Conservation (phyloP, 2,888 invertebrate genomes). For the Drosophila lacicola region DNA sequence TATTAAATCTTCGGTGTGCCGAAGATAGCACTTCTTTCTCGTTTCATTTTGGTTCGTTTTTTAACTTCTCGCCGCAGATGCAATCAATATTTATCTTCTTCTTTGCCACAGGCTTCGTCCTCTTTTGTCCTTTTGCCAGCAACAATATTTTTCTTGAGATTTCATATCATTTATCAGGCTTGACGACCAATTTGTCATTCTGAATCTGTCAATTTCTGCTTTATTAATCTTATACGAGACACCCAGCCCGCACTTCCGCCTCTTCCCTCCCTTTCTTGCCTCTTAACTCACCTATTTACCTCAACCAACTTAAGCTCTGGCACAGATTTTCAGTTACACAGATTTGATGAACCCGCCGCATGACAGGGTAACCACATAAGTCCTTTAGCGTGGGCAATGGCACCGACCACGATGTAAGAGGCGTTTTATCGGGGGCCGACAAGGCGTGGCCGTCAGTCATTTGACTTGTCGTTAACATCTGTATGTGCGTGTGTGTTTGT, state of each 20-base stretch:
- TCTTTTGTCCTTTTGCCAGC: conserved; percentile 49
- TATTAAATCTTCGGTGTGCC: too few species aligned
- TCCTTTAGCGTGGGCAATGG: conserved; percentile 27
- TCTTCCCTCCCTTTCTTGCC: not conserved
- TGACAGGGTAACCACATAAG: conserved; percentile 54
- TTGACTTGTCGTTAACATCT: conserved; percentile 68
- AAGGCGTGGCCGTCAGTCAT: conserved; percentile 49
- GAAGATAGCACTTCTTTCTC: too few species aligned
- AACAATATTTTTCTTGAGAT: conserved; percentile 75
- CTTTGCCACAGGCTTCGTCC: conserved; percentile 28
- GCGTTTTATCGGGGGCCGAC: conserved; percentile 7
- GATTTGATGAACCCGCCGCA: conserved; percentile 66
- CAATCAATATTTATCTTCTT: conserved; percentile 78
- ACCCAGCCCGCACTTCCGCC: conserved; percentile 8
- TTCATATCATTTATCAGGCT: conserved; percentile 83
- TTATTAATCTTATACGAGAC: conserved; percentile 79
- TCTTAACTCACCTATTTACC: conserved; percentile 10
- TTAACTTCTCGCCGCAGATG: conserved; percentile 70
- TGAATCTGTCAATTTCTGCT: conserved; percentile 82
- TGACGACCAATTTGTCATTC: conserved; percentile 83
- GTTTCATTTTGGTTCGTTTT: conserved; percentile 59
- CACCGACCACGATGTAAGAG: conserved; percentile 11
- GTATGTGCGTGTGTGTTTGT: conserved; percentile 35
- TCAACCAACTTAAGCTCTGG: conserved; percentile 7
- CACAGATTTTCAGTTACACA: conserved; percentile 71